Evolutionary conservation across 2,888 invertebrate genomes (phyloP), one percentile per base, ranked within the genome.

Genomic region (Teinopalpus imperialis): DNA sequence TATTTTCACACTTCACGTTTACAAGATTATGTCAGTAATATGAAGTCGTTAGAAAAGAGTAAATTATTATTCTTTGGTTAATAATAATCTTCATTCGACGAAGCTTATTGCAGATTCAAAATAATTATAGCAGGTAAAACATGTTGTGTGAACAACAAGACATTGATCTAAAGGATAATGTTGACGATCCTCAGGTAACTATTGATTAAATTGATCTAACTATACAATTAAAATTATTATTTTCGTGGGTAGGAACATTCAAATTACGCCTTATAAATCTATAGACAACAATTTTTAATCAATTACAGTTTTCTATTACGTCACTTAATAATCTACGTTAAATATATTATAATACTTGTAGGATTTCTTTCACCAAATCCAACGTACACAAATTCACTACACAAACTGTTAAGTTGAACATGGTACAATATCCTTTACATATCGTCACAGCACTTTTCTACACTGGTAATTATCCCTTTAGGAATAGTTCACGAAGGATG

Each of bases 201-300:
- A 70, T 68, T 66, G 57, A 59, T 68, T 51, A 61, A 59, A 66
- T 66, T 63, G 61, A 57, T 68, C 72, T 78, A 78, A 64, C 69
- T 70, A 74, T 75, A 67, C 66, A 69, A 65, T 74, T 74, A 66
- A 63, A 62, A 59, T 65, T 63, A 67, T 72, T 70, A 74, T 69
- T 65, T 74, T 74, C 46, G 81, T 66, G 80, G 78, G 76, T 87
- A 87, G 87, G 87, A 87, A 87, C 87, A 81, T 73, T 85, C 73
- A 71, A 74, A 74, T 79, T 74, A 82, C 54, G 52, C 55, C 55
- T 56, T 56, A 61, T 53, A 52, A 53, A 62, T 54, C 67, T 74
- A 71, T 69, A 51, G 59, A 66, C 61, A 59, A 68, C 54, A 49
- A 64, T 46, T 53, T 55, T 53, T 53, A 51, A 54, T 56, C 54